Evolutionary conservation across 2,888 invertebrate species (phyloP).

Genomic region (Rotaria socialis): DNA sequence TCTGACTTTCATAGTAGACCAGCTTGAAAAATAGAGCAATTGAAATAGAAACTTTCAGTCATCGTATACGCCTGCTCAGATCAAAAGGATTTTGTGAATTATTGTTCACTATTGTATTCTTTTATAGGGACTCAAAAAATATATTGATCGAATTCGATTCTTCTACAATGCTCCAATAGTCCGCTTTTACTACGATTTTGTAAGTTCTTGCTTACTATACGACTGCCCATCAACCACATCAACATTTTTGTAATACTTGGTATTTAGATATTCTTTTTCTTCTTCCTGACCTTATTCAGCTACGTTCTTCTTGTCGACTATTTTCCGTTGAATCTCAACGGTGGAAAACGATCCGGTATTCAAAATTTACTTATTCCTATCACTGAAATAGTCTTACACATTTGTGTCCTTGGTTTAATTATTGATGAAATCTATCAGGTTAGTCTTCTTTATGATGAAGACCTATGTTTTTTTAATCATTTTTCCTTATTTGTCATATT

Average conservation of each 20-base stretch:
- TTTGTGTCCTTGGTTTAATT: neutral
- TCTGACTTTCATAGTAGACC: no score
- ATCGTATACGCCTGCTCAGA: no score
- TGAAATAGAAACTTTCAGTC: no score
- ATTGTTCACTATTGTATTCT: no score
- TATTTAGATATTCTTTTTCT: slow-evolving; percentile 8
- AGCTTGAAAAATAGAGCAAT: no score
- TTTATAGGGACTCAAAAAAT: no score
- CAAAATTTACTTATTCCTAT: neutral
- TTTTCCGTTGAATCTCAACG: neutral
- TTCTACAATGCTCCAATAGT: neutral
- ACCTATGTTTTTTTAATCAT: no score
- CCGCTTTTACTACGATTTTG: neutral
- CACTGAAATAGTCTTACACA: neutral
- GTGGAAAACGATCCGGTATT: neutral
- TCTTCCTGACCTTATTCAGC: neutral
- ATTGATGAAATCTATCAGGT: neutral
- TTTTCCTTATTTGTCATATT: neutral
- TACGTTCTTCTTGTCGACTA: neutral
- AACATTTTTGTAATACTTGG: neutral
- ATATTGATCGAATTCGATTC: neutral
- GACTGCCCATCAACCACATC: neutral
- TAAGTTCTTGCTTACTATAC: neutral
- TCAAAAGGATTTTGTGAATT: no score
- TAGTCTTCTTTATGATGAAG: neutral